A percentile compares a stretch with the other conserved stretches of the same genome.
Evolutionary conservation across 1,140 invertebrate species (phyloP).

Genomic region (Tenebrio molitor): DNA sequence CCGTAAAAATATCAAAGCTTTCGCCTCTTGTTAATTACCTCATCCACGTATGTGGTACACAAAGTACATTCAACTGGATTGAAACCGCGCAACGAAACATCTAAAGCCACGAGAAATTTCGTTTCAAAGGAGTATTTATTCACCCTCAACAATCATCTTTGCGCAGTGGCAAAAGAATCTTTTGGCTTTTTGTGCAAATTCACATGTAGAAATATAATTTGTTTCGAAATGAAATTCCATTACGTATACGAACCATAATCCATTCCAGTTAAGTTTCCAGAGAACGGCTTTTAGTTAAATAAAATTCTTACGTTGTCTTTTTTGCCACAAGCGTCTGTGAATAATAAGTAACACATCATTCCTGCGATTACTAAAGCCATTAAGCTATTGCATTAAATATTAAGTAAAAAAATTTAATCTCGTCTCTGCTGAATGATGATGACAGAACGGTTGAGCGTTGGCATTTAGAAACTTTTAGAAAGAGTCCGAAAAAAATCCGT

Average conservation of each 20-base stretch:
- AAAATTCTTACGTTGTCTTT: constrained; percentile 11
- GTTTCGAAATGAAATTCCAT: neutral
- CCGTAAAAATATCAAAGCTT: neutral
- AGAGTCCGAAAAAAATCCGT: no score
- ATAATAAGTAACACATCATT: constrained; percentile 9
- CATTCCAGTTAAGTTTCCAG: neutral
- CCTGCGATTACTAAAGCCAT: neutral
- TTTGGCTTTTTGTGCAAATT: neutral
- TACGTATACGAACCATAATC: neutral
- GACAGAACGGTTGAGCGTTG: no score
- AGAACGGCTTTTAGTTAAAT: constrained; percentile 10
- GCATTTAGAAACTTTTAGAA: no score
- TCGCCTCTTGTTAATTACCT: neutral
- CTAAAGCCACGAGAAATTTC: neutral
- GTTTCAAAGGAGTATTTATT: neutral
- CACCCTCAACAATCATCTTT: neutral
- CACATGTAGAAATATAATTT: constrained; percentile 8
- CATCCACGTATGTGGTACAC: neutral
- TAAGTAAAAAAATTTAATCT: neutral
- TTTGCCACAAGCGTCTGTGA: neutral
- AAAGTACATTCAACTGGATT: constrained; percentile 3
- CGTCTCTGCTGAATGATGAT: neutral
- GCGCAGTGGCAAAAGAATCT: neutral
- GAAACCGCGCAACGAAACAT: neutral
- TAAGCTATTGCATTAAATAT: constrained; percentile 5